phyloP scores from a whole-genome alignment of 2,888 invertebrate species.

The Latheticus oryzae region DNA sequence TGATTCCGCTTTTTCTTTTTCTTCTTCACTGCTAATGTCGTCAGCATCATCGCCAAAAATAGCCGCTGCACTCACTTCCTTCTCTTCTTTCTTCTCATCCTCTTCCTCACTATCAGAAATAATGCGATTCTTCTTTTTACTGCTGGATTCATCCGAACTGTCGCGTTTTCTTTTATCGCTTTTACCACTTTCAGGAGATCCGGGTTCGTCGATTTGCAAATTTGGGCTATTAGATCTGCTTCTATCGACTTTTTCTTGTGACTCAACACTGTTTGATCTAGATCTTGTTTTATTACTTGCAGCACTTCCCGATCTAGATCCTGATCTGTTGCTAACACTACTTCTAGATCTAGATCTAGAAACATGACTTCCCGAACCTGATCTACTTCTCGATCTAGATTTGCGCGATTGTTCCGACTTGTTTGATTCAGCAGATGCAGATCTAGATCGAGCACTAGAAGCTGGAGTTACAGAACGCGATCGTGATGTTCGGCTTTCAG shows the following conservation, averaged over 20 bases:
- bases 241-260: slow-evolving; percentile 44
- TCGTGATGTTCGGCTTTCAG: slow-evolving; percentile 35
- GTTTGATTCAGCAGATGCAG: slow-evolving; percentile 40
- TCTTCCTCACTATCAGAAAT: slow-evolving; percentile 79
- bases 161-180: slow-evolving; percentile 63
- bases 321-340: slow-evolving; percentile 42
- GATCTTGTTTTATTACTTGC: slow-evolving; percentile 42
- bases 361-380: slow-evolving; percentile 44
- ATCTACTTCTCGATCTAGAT: slow-evolving; percentile 45
- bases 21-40: slow-evolving; percentile 91
- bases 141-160: slow-evolving; percentile 55
- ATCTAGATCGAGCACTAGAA: slow-evolving; percentile 46
- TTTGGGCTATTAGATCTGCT: slow-evolving; percentile 65
- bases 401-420: slow-evolving; percentile 27
- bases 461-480: slow-evolving; percentile 57
- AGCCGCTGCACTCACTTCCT: slow-evolving; percentile 80
- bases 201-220: slow-evolving; percentile 67
- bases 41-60: slow-evolving; percentile 95
- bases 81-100: slow-evolving; percentile 63
- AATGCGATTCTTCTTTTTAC: slow-evolving; percentile 66
- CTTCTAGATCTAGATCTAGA: slow-evolving; percentile 47
- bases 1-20: slow-evolving; percentile 66
- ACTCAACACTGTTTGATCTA: slow-evolving; percentile 44
- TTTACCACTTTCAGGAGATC: slow-evolving; percentile 59
- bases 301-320: slow-evolving; percentile 56